Base-by-base conservation (phyloP, 2,888 invertebrate species). In the Conistra vaccinii region DNA sequence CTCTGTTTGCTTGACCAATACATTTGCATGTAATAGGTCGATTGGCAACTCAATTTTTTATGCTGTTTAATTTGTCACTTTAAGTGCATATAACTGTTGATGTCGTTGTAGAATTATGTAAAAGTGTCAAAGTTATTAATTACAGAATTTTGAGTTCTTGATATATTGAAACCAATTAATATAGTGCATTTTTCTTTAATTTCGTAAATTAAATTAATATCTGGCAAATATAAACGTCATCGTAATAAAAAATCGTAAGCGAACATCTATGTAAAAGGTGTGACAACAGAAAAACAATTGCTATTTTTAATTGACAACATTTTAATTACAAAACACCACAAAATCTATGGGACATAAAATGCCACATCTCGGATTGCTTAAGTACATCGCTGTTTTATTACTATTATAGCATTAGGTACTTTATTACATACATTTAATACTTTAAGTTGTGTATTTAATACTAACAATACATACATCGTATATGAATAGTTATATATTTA, bases 271-370 rank as follows among this genome's bases (percentile, higher is more conserved):
- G 73, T 72, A 48, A 78, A 78, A 81, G 76, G 84, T 84, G 81
- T 80, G 81, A 73, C 48, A 83, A 79, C 83, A 89, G 76, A 90
- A 90, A 93, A 91, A 90, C 88, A 90, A 90, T 86, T 81, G 72
- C 76, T 83, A 84, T 81, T 85, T 90, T 91, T 96, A 96, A 96
- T 96, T 96, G 96, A 96, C 96, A 96, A 96, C 96, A 95, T 96
- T 96, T 96, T 96, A 95, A 95, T 96, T 96, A 96, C 94, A 96
- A 96, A 96, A 96, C 96, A 96, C 96, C 96, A 96, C 96, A 96
- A 96, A 95, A 94, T 95, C 94, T 95, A 95, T 94, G 90, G 90
- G 94, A 95, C 94, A 95, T 93, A 92, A 92, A 93, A 95, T 95
- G 95, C 87, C 95, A 90, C 92, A 88, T 93, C 91, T 92, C 91